Evolutionary conservation across 2,113 vertebrate genomes (phyloP).

Genomic region (rat (Rattus norvegicus)): GRCr8 NC_086027.1:3713001-3713500

Average conservation of each 20-base stretch:
- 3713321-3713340: constrained; percentile 82
- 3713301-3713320: constrained; percentile 84
- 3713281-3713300: constrained; percentile 85
- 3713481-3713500: constrained; percentile 73
- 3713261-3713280: constrained; percentile 88
- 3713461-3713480: constrained; percentile 64
- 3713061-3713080: constrained; percentile 83
- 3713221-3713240: constrained; percentile 89
- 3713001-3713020: constrained; percentile 98
- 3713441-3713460: constrained; percentile 72
- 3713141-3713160: constrained; percentile 81
- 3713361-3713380: constrained; percentile 73
- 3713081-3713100: constrained; percentile 91
- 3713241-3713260: constrained; percentile 91
- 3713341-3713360: constrained; percentile 76
- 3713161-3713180: constrained; percentile 85
- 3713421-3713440: constrained; percentile 68
- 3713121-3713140: constrained; percentile 89
- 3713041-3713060: constrained; percentile 91
- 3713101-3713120: constrained; percentile 92
- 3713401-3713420: constrained; percentile 54
- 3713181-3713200: constrained; percentile 86
- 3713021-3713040: constrained; percentile 93
- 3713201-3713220: constrained; percentile 91
- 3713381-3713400: constrained; percentile 71